Evolutionary conservation across 37 sponge, comb jelly and placozoan genomes (phyloP).

Genomic region (Haliclona indistincta): DNA sequence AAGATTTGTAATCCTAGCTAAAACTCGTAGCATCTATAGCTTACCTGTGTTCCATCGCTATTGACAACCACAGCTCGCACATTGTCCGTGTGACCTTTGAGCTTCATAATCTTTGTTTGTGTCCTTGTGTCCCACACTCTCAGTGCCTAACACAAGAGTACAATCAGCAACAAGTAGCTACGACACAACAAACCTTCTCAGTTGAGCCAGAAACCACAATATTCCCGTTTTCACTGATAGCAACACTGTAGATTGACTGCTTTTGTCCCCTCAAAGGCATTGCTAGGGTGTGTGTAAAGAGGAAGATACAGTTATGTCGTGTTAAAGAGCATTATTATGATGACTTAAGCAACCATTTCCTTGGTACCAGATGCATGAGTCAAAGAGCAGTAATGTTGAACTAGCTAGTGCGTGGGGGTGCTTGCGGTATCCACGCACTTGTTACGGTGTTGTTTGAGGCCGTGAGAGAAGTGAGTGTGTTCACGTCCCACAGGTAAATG

Average conservation of each 20-base stretch:
- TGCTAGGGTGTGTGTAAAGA: too few species aligned
- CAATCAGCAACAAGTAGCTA: neutral
- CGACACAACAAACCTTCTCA: constrained; percentile 66
- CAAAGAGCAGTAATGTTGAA: neutral
- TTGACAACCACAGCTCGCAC: constrained; percentile 77
- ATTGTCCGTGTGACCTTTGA: constrained; percentile 93
- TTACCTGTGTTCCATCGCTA: constrained; percentile 88
- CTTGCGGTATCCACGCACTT: constrained; percentile 62
- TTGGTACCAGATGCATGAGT: neutral
- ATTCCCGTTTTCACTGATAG: constrained; percentile 68
- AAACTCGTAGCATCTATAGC: neutral
- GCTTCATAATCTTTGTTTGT: constrained; percentile 45
- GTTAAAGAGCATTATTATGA: too few species aligned
- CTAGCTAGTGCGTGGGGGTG: neutral
- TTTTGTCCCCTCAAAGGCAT: constrained; percentile 78
- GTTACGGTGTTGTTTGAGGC: constrained; percentile 82
- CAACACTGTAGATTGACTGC: constrained; percentile 90
- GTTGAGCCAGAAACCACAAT: constrained; percentile 86
- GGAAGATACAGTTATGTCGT: too few species aligned
- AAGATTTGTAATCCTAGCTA: too few species aligned
- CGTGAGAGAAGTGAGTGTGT: constrained; percentile 73
- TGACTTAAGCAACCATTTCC: neutral
- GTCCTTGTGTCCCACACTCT: constrained; percentile 87
- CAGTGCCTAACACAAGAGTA: constrained; percentile 13
- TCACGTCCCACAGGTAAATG: constrained; percentile 92